Evolutionary conservation across 1,140 invertebrate species (phyloP).

Genomic region (Achatina immaculata): DNA sequence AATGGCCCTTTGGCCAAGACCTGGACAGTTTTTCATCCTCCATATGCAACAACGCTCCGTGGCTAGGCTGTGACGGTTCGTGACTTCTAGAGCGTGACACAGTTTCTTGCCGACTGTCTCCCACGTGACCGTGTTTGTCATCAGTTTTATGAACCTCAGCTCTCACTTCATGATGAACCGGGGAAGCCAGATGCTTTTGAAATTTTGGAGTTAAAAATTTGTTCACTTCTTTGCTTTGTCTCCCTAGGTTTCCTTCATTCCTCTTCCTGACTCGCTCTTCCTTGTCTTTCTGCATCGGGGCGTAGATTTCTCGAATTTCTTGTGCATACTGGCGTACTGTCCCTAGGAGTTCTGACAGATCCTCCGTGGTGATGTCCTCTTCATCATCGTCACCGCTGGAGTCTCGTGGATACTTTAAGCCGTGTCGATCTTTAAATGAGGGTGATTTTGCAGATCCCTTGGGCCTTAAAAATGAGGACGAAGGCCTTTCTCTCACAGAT

Average conservation of each 20-base stretch:
- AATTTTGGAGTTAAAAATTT: background rate
- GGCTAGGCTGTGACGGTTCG: constrained; percentile 18
- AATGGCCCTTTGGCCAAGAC: constrained; percentile 23
- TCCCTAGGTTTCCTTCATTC: background rate
- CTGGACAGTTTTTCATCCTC: constrained; percentile 36
- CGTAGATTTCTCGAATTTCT: constrained; percentile 38
- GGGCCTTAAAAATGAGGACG: background rate
- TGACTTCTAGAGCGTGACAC: background rate
- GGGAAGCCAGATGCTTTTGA: background rate
- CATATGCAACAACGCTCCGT: constrained; percentile 9
- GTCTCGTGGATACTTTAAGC: background rate
- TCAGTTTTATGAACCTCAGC: constrained; percentile 29
- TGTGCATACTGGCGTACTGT: constrained; percentile 35
- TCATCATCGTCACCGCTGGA: constrained; percentile 28
- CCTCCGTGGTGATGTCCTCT: constrained; percentile 15
- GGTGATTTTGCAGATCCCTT: background rate
- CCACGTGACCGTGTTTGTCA: background rate
- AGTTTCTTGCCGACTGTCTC: background rate
- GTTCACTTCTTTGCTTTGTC: constrained; percentile 11
- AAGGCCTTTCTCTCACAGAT: constrained; percentile 5
- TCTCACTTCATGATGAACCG: constrained; percentile 27
- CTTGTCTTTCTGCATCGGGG: constrained; percentile 32
- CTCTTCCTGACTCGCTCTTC: constrained; percentile 7
- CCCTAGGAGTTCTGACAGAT: constrained; percentile 22
- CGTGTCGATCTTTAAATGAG: background rate